Conservation (phyloP, 2,888 invertebrate species). For the Parnassius smintheus region DNA sequence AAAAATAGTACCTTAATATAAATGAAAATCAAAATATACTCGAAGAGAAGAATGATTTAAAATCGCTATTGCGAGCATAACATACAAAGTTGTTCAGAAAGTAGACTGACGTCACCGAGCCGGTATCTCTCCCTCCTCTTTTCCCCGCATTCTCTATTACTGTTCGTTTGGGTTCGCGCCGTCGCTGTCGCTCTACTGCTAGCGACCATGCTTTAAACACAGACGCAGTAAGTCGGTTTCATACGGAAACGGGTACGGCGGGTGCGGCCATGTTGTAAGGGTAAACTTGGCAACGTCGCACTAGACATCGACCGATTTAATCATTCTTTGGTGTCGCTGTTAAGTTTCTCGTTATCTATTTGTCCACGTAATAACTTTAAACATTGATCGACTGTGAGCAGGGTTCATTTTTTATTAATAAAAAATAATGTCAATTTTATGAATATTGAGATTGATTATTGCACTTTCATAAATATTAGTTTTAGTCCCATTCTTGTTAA, state of each 20-base stretch:
- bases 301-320: constrained; percentile 79
- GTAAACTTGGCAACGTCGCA: constrained; percentile 79
- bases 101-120: constrained; percentile 72
- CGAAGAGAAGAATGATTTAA: constrained; percentile 16
- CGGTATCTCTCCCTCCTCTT: constrained; percentile 51
- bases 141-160: constrained; percentile 35
- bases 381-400: constrained; percentile 18
- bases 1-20: too few relatives aligned
- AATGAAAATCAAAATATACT: too few relatives aligned
- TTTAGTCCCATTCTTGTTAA: too few relatives aligned
- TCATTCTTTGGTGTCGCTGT: constrained; percentile 60
- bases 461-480: too few relatives aligned
- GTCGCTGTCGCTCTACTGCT: constrained; percentile 39
- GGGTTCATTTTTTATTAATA: constrained; percentile 5
- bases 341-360: constrained; percentile 48
- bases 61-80: constrained; percentile 23
- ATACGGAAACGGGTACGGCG: constrained; percentile 79
- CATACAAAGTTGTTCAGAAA: constrained; percentile 60
- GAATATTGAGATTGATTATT: too few relatives aligned
- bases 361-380: constrained; percentile 30
- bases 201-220: constrained; percentile 51
- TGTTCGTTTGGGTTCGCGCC: constrained; percentile 51
- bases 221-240: constrained; percentile 73
- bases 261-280: constrained; percentile 78
- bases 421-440: background rate